A percentile compares a stretch with the other conserved stretches of the same genome.
These are phyloP conservation scores for Heliothis peltigera DNA, from an alignment of 2,888 invertebrate species.

Conservation along the genomic window DNA sequence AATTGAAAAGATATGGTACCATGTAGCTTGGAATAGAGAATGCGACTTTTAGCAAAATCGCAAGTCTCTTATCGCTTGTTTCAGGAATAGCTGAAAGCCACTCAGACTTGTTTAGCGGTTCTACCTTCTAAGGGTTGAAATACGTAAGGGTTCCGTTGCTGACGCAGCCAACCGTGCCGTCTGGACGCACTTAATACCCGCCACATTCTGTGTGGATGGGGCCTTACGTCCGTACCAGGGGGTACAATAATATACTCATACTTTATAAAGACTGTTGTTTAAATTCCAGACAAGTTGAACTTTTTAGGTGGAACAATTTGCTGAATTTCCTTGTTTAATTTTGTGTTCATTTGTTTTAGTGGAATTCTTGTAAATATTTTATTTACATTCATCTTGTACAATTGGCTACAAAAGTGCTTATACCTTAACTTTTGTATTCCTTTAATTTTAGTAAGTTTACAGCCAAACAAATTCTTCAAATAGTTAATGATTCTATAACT, in stretches of 20 bases:
- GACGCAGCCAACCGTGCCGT: slow-evolving; percentile 71
- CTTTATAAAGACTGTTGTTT: slow-evolving; percentile 44
- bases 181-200: slow-evolving; percentile 67
- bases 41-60: slow-evolving; percentile 10
- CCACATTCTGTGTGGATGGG: slow-evolving; percentile 58
- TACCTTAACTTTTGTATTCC: no score
- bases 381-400: neutral
- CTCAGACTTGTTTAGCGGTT: slow-evolving; percentile 81
- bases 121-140: slow-evolving; percentile 76
- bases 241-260: slow-evolving; percentile 47
- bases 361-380: slow-evolving; percentile 29
- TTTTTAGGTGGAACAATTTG: slow-evolving; percentile 35
- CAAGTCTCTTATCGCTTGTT: slow-evolving; percentile 59
- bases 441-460: no score
- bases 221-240: slow-evolving; percentile 46
- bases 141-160: slow-evolving; percentile 74
- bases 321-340: slow-evolving; percentile 33
- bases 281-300: slow-evolving; percentile 50
- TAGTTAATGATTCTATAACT: no score
- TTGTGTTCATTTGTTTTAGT: slow-evolving; percentile 35
- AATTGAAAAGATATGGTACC: neutral
- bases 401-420: neutral
- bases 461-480: no score
- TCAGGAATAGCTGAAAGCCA: slow-evolving; percentile 66
- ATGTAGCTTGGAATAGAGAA: no score